Evolutionary conservation across 2,888 invertebrate genomes (phyloP).

Genomic region (Nowickia ferox): DNA sequence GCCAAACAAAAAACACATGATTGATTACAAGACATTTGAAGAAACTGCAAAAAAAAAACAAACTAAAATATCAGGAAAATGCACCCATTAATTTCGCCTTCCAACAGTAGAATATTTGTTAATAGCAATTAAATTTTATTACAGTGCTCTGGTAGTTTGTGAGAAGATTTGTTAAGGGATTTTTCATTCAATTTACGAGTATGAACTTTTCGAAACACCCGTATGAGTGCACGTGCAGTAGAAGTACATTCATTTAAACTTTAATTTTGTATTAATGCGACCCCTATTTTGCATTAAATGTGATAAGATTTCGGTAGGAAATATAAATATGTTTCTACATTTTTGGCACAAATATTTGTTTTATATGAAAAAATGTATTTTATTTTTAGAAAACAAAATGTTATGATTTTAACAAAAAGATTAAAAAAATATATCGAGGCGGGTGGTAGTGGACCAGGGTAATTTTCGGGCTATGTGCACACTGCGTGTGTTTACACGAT

Average conservation of each 20-base stretch:
- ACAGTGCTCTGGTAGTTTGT: neutral
- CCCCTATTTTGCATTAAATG: neutral
- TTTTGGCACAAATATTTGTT: too few relatives aligned
- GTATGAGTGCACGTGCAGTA: constrained; percentile 56
- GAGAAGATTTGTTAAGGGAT: neutral
- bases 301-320: neutral
- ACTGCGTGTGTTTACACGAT: too few relatives aligned
- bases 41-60: constrained; percentile 9
- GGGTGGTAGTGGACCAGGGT: too few relatives aligned
- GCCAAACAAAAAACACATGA: constrained; percentile 42
- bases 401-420: too few relatives aligned
- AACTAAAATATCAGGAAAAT: neutral
- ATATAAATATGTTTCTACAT: neutral
- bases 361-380: too few relatives aligned
- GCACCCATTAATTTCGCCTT: neutral
- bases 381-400: too few relatives aligned
- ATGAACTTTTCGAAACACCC: constrained; percentile 15
- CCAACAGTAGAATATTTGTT: neutral
- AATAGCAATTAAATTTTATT: constrained; percentile 2
- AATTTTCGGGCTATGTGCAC: too few relatives aligned
- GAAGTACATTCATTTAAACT: constrained; percentile 21
- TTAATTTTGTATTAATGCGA: constrained; percentile 3
- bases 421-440: too few relatives aligned
- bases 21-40: constrained; percentile 60
- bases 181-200: neutral